A percentile compares a stretch with the other conserved stretches of the same genome.
These are phyloP conservation scores for Porites lutea DNA, from an alignment of 64 coral and sea anemone genomes.

Conservation along the genomic window DNA sequence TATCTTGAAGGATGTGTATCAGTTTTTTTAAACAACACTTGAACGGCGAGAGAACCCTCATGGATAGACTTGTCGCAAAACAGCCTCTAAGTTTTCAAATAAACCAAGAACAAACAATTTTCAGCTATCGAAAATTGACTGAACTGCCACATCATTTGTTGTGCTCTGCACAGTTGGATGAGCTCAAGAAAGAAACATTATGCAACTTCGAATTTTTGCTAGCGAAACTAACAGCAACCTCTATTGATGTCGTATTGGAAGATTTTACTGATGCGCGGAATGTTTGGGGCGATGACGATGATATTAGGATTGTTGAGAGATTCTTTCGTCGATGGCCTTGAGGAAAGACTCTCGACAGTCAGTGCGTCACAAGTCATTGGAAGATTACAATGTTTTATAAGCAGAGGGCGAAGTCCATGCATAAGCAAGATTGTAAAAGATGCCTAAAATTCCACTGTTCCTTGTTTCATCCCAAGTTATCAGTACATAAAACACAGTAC, in stretches of 20 bases:
- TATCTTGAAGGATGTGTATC: conserved; percentile 84
- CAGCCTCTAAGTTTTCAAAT: conserved; percentile 83
- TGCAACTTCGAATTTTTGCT: conserved; percentile 94
- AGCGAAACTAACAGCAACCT: conserved; percentile 78
- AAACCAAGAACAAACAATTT: conserved; percentile 77
- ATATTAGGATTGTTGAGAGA: conserved; percentile 70
- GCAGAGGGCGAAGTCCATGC: background rate
- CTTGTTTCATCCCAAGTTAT: conserved; percentile 6
- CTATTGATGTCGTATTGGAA: conserved; percentile 63
- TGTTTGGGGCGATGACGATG: conserved; percentile 49
- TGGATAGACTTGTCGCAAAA: conserved; percentile 85
- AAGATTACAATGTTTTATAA: conserved; percentile 35
- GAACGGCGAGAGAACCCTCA: conserved; percentile 51
- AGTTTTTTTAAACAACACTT: no score
- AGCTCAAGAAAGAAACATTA: conserved; percentile 68
- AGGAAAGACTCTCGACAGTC: conserved; percentile 57
- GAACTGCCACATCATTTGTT: conserved; percentile 90
- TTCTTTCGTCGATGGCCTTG: conserved; percentile 84
- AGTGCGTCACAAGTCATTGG: conserved; percentile 84
- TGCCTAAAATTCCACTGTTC: background rate
- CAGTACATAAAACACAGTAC: background rate
- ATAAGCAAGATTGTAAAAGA: background rate
- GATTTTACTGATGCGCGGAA: conserved; percentile 71
- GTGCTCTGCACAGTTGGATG: conserved; percentile 62
- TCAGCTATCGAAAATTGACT: conserved; percentile 86